Evolutionary conservation across 2,113 vertebrate genomes (phyloP).

Genomic region (Xiphophorus couchianus): DNA sequence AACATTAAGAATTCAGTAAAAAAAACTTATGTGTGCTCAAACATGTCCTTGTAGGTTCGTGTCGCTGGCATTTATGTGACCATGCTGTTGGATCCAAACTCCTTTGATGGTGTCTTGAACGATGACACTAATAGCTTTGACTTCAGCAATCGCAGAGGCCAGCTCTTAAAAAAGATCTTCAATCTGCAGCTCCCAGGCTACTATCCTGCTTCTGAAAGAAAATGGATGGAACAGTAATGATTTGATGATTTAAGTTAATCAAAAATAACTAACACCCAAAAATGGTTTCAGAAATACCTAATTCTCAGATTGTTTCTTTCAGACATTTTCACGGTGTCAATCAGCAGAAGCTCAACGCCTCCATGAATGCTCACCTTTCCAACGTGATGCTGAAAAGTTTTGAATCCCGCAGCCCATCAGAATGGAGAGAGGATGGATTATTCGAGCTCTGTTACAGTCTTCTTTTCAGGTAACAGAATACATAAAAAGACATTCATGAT

Average conservation of each 20-base stretch:
- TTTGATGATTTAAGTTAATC: background rate
- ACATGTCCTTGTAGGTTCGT: slow-evolving; percentile 75
- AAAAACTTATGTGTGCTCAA: background rate
- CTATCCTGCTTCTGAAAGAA: slow-evolving; percentile 71
- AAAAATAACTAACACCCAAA: background rate
- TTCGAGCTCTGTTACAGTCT: slow-evolving; percentile 83
- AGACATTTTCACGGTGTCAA: slow-evolving; percentile 83
- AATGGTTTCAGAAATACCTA: background rate
- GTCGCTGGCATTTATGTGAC: slow-evolving; percentile 85
- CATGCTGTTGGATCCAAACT: slow-evolving; percentile 85
- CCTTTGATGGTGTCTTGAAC: slow-evolving; percentile 81
- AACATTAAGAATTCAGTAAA: background rate
- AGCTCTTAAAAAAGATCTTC: slow-evolving; percentile 84
- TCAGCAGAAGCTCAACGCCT: slow-evolving; percentile 73
- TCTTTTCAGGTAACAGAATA: slow-evolving; percentile 82
- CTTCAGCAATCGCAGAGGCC: slow-evolving; percentile 67
- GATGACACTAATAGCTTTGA: slow-evolving; percentile 79
- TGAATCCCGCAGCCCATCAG: background rate
- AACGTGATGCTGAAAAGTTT: slow-evolving; percentile 69
- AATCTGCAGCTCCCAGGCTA: slow-evolving; percentile 75
- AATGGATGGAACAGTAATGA: slow-evolving; percentile 78
- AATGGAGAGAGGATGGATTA: slow-evolving; percentile 82
- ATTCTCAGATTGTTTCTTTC: background rate
- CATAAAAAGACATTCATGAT: background rate
- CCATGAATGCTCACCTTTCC: slow-evolving; percentile 79